Percentiles rank a stretch among this genome's conserved stretches.
These are phyloP conservation scores for Spilarctia lutea DNA, from an alignment of 2,888 invertebrate genomes.

Conservation along the genomic window DNA sequence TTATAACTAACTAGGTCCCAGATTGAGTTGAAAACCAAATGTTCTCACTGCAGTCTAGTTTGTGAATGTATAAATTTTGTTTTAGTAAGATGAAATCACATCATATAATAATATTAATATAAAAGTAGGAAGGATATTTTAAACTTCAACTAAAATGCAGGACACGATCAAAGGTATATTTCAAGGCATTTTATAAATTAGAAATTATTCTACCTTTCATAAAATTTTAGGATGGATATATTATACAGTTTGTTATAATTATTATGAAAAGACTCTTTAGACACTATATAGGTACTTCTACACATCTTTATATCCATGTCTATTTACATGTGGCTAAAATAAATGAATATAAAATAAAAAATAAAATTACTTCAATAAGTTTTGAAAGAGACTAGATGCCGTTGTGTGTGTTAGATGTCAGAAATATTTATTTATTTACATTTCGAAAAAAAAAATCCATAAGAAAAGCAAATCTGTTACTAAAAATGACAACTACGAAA, in stretches of 20 bases:
- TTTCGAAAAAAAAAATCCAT: neutral
- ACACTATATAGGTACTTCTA: neutral
- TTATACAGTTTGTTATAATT: neutral
- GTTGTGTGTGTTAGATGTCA: too few species aligned
- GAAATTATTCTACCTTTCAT: too few species aligned
- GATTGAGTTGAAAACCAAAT: neutral
- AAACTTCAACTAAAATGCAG: neutral
- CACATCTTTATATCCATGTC: neutral
- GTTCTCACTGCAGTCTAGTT: neutral
- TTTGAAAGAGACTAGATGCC: too few species aligned
- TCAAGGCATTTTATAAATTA: neutral
- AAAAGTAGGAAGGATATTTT: neutral
- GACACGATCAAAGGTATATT: neutral
- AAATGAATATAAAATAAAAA: too few species aligned
- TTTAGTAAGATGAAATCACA: neutral
- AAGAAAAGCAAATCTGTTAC: neutral
- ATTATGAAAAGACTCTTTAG: neutral
- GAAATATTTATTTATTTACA: too few species aligned
- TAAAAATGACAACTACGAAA: constrained; percentile 13
- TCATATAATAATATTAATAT: neutral
- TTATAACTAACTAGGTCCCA: neutral
- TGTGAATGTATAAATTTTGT: neutral
- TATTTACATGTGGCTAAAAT: neutral
- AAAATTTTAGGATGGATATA: neutral
- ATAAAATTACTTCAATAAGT: neutral